A percentile compares a stretch with the other conserved stretches of the same genome.
phyloP scores from a whole-genome alignment of 2,888 invertebrate species.

The Cotesia congregata region DNA sequence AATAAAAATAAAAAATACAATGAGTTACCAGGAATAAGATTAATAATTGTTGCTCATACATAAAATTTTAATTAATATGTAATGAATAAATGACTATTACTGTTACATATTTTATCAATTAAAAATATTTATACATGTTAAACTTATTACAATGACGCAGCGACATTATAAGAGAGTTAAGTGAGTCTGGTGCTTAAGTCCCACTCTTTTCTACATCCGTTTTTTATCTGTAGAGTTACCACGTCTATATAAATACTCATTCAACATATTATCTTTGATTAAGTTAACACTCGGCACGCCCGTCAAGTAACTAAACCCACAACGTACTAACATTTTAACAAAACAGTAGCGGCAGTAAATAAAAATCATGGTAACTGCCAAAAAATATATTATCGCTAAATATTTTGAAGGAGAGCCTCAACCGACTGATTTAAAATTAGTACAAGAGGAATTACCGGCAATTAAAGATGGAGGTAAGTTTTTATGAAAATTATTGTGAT shows the following conservation, averaged over 20 bases:
- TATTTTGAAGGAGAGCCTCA: constrained; percentile 80
- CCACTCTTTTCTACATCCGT: neutral
- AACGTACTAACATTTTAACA: neutral
- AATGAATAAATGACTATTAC: too few species aligned
- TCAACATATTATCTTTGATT: neutral
- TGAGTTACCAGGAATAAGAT: too few species aligned
- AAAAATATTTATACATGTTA: too few species aligned
- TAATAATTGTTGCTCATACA: too few species aligned
- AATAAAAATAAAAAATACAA: too few species aligned
- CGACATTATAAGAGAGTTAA: neutral
- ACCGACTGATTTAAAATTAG: constrained; percentile 76
- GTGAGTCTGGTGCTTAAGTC: neutral
- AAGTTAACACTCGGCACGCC: neutral
- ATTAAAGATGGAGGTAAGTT: constrained; percentile 78
- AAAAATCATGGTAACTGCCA: constrained; percentile 72
- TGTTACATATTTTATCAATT: too few species aligned
- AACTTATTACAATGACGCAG: neutral
- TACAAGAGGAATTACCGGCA: constrained; percentile 78
- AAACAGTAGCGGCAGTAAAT: neutral
- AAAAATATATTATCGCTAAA: constrained; percentile 78
- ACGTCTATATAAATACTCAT: neutral
- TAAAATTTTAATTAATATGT: too few species aligned
- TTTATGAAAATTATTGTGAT: neutral
- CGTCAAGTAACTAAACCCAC: neutral
- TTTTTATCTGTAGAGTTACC: neutral